Conservation (phyloP, 2,113 vertebrate species). For the Phalacrocorax carbo region DNA sequence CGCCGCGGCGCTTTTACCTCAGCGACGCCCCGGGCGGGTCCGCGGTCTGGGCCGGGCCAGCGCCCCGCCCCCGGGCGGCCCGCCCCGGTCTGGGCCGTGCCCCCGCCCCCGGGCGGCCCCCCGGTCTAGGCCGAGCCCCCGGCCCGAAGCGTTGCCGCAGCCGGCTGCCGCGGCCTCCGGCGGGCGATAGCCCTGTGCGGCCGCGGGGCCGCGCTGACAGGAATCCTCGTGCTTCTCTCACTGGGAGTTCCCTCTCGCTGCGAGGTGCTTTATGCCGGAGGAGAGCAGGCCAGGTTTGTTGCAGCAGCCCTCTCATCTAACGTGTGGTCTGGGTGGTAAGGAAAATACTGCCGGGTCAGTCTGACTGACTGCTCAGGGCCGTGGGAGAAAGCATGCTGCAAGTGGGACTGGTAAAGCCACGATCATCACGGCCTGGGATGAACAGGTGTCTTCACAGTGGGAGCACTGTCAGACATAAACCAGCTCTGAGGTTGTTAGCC, state of each 20-base stretch:
- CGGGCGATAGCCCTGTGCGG: not conserved
- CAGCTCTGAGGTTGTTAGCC: not conserved
- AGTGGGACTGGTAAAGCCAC: rapidly evolving
- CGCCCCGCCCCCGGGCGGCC: no score
- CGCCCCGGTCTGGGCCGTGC: rapidly evolving
- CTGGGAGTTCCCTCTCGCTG: not conserved
- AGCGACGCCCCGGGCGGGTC: rapidly evolving
- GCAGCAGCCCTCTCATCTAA: not conserved
- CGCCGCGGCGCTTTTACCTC: not conserved
- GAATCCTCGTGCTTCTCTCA: rapidly evolving
- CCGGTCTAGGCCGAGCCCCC: rapidly evolving
- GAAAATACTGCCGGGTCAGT: no score
- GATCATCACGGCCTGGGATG: not conserved
- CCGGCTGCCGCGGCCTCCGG: not conserved
- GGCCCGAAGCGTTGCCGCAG: not conserved
- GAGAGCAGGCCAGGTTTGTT: not conserved
- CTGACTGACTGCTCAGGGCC: not conserved
- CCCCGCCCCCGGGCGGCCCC: rapidly evolving
- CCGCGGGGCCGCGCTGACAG: not conserved
- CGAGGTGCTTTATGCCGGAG: not conserved
- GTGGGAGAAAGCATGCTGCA: not conserved
- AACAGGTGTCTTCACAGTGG: not conserved
- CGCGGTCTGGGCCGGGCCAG: rapidly evolving
- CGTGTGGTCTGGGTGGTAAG: no score
- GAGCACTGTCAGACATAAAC: not conserved